Conservation (phyloP, 1,140 invertebrate species). For the Caenorhabditis remanei region DNA sequence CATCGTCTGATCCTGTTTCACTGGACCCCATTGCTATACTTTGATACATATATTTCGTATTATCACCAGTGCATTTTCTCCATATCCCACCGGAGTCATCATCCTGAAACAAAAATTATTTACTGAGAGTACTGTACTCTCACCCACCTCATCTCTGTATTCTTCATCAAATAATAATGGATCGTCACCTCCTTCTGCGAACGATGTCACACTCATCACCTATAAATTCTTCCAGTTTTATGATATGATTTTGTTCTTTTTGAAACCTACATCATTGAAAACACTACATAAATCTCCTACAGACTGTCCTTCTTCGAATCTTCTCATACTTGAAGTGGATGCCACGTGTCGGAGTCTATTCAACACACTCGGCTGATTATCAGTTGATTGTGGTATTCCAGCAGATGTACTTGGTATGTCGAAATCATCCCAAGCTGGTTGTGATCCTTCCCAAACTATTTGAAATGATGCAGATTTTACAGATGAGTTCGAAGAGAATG, state of each 20-base stretch:
- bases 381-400: not conserved
- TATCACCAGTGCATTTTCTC: conserved; percentile 24
- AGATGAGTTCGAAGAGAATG: conserved; percentile 48
- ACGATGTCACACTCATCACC: conserved; percentile 17
- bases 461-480: conserved; percentile 56
- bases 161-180: conserved; percentile 27
- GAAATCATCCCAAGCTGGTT: conserved; percentile 50
- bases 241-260: not conserved
- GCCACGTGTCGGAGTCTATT: conserved; percentile 17
- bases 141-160: not conserved
- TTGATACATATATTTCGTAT: conserved; percentile 51
- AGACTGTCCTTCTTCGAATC: conserved; percentile 47
- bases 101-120: not conserved
- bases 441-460: conserved; percentile 59
- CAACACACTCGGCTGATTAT: not conserved
- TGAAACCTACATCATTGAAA: conserved; percentile 58
- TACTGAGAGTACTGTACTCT: too few species aligned
- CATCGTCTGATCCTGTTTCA: conserved; percentile 1
- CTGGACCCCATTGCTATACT: conserved; percentile 28
- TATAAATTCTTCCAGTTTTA: not conserved
- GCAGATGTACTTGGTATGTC: conserved; percentile 20
- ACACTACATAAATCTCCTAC: conserved; percentile 60
- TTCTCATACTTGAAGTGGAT: conserved; percentile 5
- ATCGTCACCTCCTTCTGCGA: conserved; percentile 39
- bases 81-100: not conserved